These are phyloP conservation scores for Dendrophyllia cribrosa DNA, from an alignment of 64 coral and sea anemone genomes.

Conservation along the genomic window DNA sequence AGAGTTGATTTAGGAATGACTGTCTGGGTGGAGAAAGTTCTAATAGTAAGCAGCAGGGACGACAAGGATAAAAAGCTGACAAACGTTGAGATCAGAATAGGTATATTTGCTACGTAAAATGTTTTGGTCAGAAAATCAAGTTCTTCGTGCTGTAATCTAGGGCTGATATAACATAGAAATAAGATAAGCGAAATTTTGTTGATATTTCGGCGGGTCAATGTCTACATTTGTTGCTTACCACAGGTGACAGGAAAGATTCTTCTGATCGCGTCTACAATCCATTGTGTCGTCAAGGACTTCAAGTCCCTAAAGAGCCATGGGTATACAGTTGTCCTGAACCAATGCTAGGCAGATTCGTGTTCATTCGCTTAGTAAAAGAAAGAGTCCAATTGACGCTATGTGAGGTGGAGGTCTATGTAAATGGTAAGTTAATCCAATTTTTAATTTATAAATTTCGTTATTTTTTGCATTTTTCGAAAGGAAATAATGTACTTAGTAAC, in stretches of 20 bases:
- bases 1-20: constrained; percentile 7
- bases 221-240: neutral
- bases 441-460: too few species aligned
- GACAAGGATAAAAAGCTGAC: neutral
- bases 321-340: constrained; percentile 7
- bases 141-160: neutral
- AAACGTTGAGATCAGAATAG: constrained; percentile 7
- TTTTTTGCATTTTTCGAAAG: too few species aligned
- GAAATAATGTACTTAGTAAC: too few species aligned
- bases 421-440: neutral
- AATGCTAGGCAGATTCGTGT: constrained; percentile 5
- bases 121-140: neutral
- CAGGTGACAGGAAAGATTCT: too few species aligned
- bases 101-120: neutral
- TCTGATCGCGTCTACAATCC: neutral
- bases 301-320: neutral
- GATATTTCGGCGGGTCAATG: neutral
- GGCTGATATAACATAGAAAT: neutral
- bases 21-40: constrained; percentile 19
- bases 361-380: neutral
- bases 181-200: too few species aligned
- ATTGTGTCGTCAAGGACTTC: constrained; percentile 8
- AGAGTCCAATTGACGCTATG: neutral
- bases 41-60: neutral
- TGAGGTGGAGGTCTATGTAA: neutral